phyloP scores from a whole-genome alignment of 64 coral and sea anemone species.

The Platygyra sinensis region DNA sequence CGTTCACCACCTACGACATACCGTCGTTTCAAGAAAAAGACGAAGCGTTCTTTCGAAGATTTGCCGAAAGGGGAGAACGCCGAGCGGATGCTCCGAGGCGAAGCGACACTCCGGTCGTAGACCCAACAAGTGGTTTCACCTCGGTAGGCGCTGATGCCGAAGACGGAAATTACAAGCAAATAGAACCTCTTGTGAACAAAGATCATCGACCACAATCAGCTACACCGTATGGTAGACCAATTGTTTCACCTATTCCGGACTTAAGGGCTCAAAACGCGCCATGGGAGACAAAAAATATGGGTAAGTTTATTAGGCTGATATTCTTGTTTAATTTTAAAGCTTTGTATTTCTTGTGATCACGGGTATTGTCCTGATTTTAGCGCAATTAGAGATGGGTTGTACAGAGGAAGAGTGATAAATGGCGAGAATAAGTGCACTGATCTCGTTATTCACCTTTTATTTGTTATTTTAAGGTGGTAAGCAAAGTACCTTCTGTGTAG shows the following conservation, averaged over 20 bases:
- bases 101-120: slow-evolving; percentile 84
- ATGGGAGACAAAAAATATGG: slow-evolving; percentile 73
- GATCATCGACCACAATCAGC: slow-evolving; percentile 87
- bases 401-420: too few relatives aligned
- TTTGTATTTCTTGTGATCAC: too few relatives aligned
- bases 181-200: slow-evolving; percentile 77
- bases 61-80: slow-evolving; percentile 69
- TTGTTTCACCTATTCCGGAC: slow-evolving; percentile 74
- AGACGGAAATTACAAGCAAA: slow-evolving; percentile 79
- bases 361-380: too few relatives aligned
- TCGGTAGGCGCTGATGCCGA: slow-evolving; percentile 85
- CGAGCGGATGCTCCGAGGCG: slow-evolving; percentile 78
- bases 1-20: slow-evolving; percentile 60
- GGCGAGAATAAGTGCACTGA: too few relatives aligned
- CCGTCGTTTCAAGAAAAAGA: slow-evolving; percentile 85
- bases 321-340: too few relatives aligned
- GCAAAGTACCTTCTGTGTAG: too few relatives aligned
- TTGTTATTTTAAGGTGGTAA: too few relatives aligned
- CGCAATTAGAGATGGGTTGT: too few relatives aligned
- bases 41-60: slow-evolving; percentile 65
- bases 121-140: slow-evolving; percentile 83
- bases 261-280: slow-evolving; percentile 76
- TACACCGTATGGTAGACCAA: slow-evolving; percentile 82
- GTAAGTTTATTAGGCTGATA: slow-evolving; percentile 41
- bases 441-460: too few relatives aligned